Conservation (phyloP, 2,888 invertebrate genomes). For the Cantharis flavilabris region DNA sequence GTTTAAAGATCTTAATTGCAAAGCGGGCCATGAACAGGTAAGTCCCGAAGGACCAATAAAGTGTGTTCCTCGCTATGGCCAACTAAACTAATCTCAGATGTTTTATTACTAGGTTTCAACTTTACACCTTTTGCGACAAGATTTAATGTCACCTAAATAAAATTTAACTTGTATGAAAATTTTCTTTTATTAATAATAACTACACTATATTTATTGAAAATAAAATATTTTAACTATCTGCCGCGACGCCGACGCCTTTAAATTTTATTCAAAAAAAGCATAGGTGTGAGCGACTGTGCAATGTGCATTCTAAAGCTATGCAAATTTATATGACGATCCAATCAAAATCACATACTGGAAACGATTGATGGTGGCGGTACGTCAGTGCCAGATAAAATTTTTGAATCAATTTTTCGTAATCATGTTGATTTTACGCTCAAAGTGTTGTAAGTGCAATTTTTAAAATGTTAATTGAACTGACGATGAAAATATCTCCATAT, state of each 20-base stretch:
- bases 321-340: slow-evolving; percentile 21
- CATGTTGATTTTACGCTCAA: not conserved
- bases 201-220: not conserved
- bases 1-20: slow-evolving; percentile 33
- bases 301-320: slow-evolving; percentile 11
- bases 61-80: slow-evolving; percentile 27
- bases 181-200: slow-evolving; percentile 4
- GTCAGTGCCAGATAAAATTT: slow-evolving; percentile 21
- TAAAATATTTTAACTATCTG: not conserved
- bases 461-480: not conserved
- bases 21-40: slow-evolving; percentile 34
- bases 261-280: not conserved
- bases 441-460: not conserved
- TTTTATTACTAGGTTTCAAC: slow-evolving; percentile 32
- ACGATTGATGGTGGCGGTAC: slow-evolving; percentile 24
- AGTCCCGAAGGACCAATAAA: slow-evolving; percentile 31
- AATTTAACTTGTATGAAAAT: not conserved
- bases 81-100: slow-evolving; percentile 33
- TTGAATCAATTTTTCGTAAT: slow-evolving; percentile 6
- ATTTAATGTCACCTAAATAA: slow-evolving; percentile 26
- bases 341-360: slow-evolving; percentile 28
- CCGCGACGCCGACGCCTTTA: not conserved
- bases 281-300: slow-evolving; percentile 3
- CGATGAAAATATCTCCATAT: not conserved
- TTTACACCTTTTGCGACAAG: slow-evolving; percentile 30